Base-by-base conservation (phyloP, 2,113 vertebrate genomes). In the Tauraco erythrolophus region DNA sequence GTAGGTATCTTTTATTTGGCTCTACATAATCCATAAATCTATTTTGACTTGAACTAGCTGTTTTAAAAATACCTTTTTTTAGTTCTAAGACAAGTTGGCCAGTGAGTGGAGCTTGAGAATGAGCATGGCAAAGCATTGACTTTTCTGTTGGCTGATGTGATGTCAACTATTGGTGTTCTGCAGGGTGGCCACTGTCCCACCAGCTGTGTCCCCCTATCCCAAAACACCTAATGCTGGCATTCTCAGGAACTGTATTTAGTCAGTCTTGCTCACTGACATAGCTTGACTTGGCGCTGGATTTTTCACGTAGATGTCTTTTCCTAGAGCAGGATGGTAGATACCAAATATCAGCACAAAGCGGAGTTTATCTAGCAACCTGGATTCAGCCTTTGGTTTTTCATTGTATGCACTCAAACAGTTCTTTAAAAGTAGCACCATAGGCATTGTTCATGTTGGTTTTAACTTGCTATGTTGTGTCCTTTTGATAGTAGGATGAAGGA, bases 181-280 rank as follows among this genome's bases (percentile, higher is more conserved):
- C 62, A 53, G 43, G 14, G 37, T 1, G 3, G 22, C 30, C 48
- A 16, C 46, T 37, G 37, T 68, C 4, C 23, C 19, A 8, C 25
- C 19, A 30, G 25, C 62, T 80, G 27, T 43, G 68, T 76, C 64
- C 33, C 1, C 4, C 13, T 76, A 12, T 68, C 61, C 60, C 33
- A 15, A 43, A 10, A 31, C 77, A 10, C 61, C 12, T 53, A 11
- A 27, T 28, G 41, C 27, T 66, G 60, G 7, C 23, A 6, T 14
- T 31, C 10, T 65, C 7, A 7, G 76, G 66, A 76, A 2, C n/a
- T 4, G 2, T 3, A 2, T 3, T n/a, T 24, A 30, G 35, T 46
- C 22, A 57, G 12, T 60, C 18, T 28, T 79, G 10, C 28, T 33
- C 1, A 1, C 28, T 0, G 1, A 25, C 11, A 3, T 9, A 15